Evolutionary conservation across 2,888 invertebrate genomes (phyloP).

Genomic region (Luffia ferchaultella): DNA sequence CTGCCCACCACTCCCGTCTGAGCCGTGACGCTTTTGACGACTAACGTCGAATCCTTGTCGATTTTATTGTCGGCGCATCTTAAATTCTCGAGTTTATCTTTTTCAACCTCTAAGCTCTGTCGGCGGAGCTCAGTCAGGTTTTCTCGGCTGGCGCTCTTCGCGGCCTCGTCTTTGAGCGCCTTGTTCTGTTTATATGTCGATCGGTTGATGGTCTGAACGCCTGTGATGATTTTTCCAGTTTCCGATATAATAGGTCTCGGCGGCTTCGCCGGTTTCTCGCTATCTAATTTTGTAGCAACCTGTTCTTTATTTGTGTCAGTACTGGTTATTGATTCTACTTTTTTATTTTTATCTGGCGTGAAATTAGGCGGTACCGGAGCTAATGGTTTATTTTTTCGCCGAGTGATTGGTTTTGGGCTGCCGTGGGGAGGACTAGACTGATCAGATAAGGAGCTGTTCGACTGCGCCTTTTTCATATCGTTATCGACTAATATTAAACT

Average conservation of each 20-base stretch:
- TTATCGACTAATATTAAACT: slow-evolving; percentile 55
- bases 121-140: slow-evolving; percentile 48
- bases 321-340: slow-evolving; percentile 29
- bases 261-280: slow-evolving; percentile 69
- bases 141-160: slow-evolving; percentile 44
- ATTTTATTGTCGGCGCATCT: slow-evolving; percentile 19
- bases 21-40: slow-evolving; percentile 46
- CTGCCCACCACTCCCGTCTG: slow-evolving; percentile 50
- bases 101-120: slow-evolving; percentile 65
- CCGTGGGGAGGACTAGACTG: slow-evolving; percentile 75
- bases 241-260: slow-evolving; percentile 67
- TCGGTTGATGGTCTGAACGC: slow-evolving; percentile 69
- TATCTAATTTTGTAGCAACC: slow-evolving; percentile 33
- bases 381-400: slow-evolving; percentile 78
- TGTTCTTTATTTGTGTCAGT: slow-evolving; percentile 23
- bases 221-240: slow-evolving; percentile 51
- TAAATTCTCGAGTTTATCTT: slow-evolving; percentile 42
- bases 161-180: slow-evolving; percentile 52
- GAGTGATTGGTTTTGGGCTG: slow-evolving; percentile 75
- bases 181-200: slow-evolving; percentile 62
- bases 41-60: slow-evolving; percentile 30
- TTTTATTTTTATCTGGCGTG: slow-evolving; percentile 54
- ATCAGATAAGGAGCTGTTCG: slow-evolving; percentile 73
- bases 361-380: slow-evolving; percentile 75
- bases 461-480: slow-evolving; percentile 68